Evolutionary conservation across 2,888 invertebrate genomes (phyloP), one percentile per base, ranked within the genome.

Genomic region (Volucella inflata): DNA sequence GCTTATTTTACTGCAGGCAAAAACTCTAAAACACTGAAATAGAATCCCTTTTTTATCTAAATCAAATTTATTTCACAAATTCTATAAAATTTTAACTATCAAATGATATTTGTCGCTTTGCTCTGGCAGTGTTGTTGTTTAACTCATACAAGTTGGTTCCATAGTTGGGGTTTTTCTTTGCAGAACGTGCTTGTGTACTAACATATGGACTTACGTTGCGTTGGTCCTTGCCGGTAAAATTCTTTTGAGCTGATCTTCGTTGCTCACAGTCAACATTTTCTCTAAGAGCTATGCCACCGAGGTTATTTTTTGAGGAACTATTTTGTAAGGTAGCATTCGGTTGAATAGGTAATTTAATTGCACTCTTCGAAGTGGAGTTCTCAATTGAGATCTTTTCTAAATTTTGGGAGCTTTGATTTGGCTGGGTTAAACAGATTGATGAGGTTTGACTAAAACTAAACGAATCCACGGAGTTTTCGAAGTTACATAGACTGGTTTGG

Each of bases 51-150:
- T 51, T 42, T 46, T 48, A 30, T 44, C 46, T 46, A 65, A 42
- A 48, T 71, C 10, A 48, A 38, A 53, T 77, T 82, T 67, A 71
- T 71, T 82, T 55, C 68, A 76, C 62, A 77, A 46, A 44, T 53
- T 87, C 44, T 48, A 30, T 30, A 68, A 67, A 51, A 68, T 74
- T 89, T n/a, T 89, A 91, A 68, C 93, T 94, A 90, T 94, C 94
- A 89, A 94, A 94, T 88, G 93, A 93, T 88, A 94, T 94, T 89
- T 94, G 94, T 42, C 94, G 91, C 14, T 94, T 91, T 1, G 94
- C 94, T 88, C 94, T 93, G 90, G 93, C 92, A 42, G 90, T 88
- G 12, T 88, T 88, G 51, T 50, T 51, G 17, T 14, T 84, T 30
- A 74, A 42, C 9, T 81, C 79, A 50, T 64, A 68, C 12, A 81